Conservation (phyloP, 2,797 vertebrate genomes). For the Notamacropus eugenii region DNA sequence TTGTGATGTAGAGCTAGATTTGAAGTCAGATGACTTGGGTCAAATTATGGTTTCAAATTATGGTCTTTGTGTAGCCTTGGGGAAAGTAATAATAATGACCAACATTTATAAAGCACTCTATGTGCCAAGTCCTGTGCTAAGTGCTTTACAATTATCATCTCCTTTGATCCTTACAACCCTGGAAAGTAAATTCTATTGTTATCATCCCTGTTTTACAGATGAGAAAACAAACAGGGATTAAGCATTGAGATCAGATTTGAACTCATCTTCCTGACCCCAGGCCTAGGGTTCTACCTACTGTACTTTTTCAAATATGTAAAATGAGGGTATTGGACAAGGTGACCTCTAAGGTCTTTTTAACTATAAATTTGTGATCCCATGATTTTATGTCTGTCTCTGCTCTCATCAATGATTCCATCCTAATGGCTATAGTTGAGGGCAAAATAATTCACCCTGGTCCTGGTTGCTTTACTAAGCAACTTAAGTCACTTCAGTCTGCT, state of each 20-base stretch:
- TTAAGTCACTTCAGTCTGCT: not conserved
- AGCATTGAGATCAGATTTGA: not conserved
- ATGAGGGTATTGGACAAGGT: not conserved
- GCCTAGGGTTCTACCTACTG: not conserved
- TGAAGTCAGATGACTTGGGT: not conserved
- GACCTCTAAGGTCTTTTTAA: not conserved
- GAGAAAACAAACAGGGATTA: not conserved
- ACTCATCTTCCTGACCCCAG: not conserved
- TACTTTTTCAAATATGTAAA: not conserved
- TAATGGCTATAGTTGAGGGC: not conserved
- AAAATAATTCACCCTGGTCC: not conserved
- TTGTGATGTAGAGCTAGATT: not conserved
- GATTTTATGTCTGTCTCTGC: not conserved
- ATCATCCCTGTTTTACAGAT: not conserved
- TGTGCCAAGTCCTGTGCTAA: too few species aligned
- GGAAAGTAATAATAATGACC: accelerated
- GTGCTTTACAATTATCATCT: not conserved
- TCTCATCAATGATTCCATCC: not conserved
- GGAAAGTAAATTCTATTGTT: not conserved
- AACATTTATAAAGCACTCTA: not conserved
- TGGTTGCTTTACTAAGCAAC: not conserved
- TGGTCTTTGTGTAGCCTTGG: not conserved
- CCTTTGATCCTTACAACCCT: not conserved
- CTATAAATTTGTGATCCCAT: not conserved
- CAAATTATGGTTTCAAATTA: not conserved